Conservation (phyloP, 2,797 vertebrate genomes). For the Sebastes baramenuke region DNA sequence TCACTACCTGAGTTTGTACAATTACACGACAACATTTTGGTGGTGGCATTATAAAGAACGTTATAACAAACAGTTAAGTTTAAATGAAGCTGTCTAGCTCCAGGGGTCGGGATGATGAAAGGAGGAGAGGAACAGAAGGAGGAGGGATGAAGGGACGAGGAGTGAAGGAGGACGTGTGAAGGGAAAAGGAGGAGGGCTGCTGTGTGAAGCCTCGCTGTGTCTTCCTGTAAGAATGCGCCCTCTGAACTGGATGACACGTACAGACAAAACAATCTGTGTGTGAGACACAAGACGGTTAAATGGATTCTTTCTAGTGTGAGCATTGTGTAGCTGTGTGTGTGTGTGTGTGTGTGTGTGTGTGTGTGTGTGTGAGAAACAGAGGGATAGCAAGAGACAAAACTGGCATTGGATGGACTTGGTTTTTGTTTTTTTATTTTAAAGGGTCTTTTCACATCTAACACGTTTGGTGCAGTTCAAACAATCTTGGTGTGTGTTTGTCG, state of each 20-base stretch:
- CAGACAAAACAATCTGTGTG: conserved; percentile 73
- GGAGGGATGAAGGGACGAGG: conserved; percentile 4
- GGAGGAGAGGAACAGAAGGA: background rate
- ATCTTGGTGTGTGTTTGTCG: background rate
- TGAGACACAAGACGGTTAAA: conserved; percentile 51
- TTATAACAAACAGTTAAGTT: background rate
- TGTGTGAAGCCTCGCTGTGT: conserved; percentile 67
- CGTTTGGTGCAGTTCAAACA: background rate
- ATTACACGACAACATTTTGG: background rate
- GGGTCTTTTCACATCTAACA: background rate
- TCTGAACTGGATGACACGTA: conserved; percentile 76
- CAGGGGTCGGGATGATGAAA: conserved; percentile 5
- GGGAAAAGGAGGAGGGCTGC: background rate
- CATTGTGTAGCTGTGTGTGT: background rate
- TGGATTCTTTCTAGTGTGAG: conserved; percentile 42
- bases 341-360: background rate
- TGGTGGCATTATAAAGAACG: background rate
- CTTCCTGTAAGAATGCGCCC: conserved; percentile 69
- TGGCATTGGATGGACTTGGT: background rate
- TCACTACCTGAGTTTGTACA: background rate
- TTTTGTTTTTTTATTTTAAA: background rate
- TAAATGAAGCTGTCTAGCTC: conserved; percentile 8
- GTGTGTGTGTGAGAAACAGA: background rate
- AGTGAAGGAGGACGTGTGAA: conserved; percentile 31
- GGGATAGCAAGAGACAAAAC: background rate